phyloP scores from a whole-genome alignment of 2,888 invertebrate genomes.

The Hydrotaea cyrtoneurina region DNA sequence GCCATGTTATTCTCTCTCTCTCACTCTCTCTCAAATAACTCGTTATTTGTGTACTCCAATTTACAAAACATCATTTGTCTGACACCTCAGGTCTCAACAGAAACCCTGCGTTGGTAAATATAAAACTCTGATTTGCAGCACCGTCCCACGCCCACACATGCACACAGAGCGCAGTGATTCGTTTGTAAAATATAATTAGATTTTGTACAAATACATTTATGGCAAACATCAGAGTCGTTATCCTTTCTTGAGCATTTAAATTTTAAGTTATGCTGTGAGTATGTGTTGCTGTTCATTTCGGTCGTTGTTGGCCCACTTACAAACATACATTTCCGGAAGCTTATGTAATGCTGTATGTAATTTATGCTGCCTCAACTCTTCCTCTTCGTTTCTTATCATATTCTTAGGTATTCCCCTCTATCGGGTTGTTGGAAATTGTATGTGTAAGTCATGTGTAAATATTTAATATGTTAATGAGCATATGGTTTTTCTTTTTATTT shows the following conservation, averaged over 20 bases:
- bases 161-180: neutral
- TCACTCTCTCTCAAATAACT: too few relatives aligned
- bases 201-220: neutral
- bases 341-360: neutral
- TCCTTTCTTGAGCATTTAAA: neutral
- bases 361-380: neutral
- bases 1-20: too few relatives aligned
- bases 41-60: too few relatives aligned
- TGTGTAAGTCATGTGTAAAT: constrained; percentile 42
- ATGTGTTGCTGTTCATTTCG: neutral
- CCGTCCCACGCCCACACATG: too few relatives aligned
- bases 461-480: constrained; percentile 54
- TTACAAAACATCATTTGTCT: too few relatives aligned
- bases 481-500: constrained; percentile 41
- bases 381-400: neutral
- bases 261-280: neutral
- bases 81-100: too few relatives aligned
- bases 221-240: neutral
- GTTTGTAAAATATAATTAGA: neutral
- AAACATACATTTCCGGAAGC: neutral
- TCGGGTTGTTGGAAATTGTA: neutral
- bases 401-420: neutral
- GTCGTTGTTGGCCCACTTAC: neutral
- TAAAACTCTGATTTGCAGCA: too few relatives aligned
- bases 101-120: too few relatives aligned